phyloP scores from a whole-genome alignment of 2,113 vertebrate genomes.

The Tympanuchus pallidicinctus region DNA sequence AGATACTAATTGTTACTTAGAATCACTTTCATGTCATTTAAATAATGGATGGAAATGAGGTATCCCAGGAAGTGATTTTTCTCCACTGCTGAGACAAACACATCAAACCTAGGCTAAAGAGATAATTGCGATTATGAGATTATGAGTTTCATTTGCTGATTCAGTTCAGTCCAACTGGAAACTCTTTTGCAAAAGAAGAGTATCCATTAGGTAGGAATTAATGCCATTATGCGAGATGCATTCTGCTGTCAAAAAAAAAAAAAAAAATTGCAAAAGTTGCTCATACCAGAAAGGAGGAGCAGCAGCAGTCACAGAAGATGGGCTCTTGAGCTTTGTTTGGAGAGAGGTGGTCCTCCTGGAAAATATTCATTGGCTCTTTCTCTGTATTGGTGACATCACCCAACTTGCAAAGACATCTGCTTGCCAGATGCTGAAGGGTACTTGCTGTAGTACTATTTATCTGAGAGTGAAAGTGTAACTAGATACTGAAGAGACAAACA shows the following conservation, averaged over 20 bases:
- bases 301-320: neutral
- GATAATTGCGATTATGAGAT: neutral
- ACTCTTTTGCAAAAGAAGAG: neutral
- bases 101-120: neutral
- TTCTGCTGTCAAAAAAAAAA: neutral
- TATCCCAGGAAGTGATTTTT: neutral
- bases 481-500: neutral
- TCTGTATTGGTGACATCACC: neutral
- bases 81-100: neutral
- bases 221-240: neutral
- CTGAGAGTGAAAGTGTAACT: neutral
- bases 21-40: neutral
- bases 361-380: neutral
- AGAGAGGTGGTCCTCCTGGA: neutral
- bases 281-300: neutral
- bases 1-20: neutral
- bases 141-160: neutral
- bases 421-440: constrained; percentile 3
- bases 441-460: neutral
- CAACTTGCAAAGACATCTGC: constrained; percentile 9
- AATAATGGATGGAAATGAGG: neutral
- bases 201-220: neutral
- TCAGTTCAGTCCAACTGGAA: neutral
- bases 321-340: neutral
- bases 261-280: neutral